A percentile compares a stretch with the other conserved stretches of the same genome.
phyloP scores from a whole-genome alignment of 2,797 vertebrate species.

The Psittacula derbiana region DNA sequence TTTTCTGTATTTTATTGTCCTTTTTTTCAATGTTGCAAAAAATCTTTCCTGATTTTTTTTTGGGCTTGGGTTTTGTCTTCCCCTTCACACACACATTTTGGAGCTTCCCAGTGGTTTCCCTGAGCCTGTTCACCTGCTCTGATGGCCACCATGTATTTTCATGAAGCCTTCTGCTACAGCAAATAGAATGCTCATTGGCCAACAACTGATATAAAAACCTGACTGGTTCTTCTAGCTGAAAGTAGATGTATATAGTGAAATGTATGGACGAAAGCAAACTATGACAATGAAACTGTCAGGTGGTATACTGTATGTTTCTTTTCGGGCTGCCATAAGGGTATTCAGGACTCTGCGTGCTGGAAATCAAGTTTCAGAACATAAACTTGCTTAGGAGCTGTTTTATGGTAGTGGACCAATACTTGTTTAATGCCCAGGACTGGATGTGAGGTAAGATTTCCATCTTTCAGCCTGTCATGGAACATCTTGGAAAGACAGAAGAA shows the following conservation, averaged over 20 bases:
- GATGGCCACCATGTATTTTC: not conserved
- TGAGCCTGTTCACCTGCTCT: not conserved
- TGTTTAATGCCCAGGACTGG: not conserved
- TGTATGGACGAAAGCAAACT: not conserved
- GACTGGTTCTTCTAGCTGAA: not conserved
- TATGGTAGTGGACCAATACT: not conserved
- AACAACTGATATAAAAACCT: not conserved
- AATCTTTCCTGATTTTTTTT: not conserved
- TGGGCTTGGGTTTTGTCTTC: not conserved
- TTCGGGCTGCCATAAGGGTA: not conserved
- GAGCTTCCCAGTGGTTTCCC: not conserved
- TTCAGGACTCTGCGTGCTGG: not conserved
- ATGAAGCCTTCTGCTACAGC: not conserved
- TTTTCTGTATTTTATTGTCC: not conserved
- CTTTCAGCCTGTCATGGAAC: not conserved
- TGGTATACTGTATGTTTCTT: not conserved
- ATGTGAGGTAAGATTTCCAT: not conserved
- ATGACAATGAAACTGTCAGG: not conserved
- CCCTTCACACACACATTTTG: not conserved
- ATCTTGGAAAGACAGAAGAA: not conserved
- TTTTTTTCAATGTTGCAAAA: not conserved
- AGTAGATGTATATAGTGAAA: not conserved
- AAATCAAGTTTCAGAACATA: not conserved
- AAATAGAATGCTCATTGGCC: not conserved
- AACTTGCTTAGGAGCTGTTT: not conserved